Evolutionary conservation across 2,113 vertebrate genomes (phyloP).

Genomic region (Fulmarus glacialis): DNA sequence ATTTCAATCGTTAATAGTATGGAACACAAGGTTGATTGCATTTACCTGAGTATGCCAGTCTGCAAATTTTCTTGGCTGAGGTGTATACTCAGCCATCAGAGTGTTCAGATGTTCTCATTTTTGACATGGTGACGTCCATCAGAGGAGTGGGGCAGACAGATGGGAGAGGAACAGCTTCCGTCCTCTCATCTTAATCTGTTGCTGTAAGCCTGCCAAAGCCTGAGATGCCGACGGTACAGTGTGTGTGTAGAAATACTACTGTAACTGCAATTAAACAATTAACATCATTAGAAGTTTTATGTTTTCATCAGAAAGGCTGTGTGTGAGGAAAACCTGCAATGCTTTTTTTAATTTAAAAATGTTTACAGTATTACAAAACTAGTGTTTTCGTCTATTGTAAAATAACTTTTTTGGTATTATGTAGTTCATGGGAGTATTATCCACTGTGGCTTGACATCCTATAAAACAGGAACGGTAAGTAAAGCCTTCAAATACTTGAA

Average conservation of each 20-base stretch:
- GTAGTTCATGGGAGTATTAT: background rate
- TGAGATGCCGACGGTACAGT: background rate
- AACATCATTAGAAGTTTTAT: background rate
- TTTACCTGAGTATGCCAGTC: background rate
- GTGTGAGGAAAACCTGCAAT: background rate
- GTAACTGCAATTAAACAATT: background rate
- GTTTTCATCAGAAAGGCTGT: background rate
- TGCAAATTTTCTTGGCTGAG: background rate
- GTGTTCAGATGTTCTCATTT: background rate
- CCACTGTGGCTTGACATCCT: background rate
- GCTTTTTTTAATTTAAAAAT: background rate
- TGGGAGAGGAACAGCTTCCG: background rate
- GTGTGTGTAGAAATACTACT: background rate
- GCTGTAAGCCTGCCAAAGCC: background rate
- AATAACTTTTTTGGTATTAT: background rate
- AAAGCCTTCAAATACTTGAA: background rate
- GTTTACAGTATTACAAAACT: background rate
- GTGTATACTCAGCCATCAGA: background rate
- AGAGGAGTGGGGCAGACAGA: background rate
- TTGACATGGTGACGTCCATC: background rate
- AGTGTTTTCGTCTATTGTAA: background rate
- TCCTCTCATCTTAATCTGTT: background rate
- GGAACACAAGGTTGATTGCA: background rate
- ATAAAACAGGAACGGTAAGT: background rate
- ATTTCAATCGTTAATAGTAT: rapidly evolving